Conservation (phyloP, 2,113 vertebrate species). For the rat (Rattus norvegicus) region DNA sequence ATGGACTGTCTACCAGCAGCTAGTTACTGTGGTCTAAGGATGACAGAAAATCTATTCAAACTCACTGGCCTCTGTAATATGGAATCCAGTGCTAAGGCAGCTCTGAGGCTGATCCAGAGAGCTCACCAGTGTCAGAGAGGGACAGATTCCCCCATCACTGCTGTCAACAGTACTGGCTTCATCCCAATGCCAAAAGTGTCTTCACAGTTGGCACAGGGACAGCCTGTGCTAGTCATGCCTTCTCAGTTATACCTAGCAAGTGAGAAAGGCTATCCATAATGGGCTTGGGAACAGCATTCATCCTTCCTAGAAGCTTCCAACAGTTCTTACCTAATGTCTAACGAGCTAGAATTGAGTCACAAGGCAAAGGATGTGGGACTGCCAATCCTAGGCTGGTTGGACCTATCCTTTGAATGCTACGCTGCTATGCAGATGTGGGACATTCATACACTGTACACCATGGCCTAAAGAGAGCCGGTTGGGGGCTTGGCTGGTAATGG, state of each 20-base stretch:
- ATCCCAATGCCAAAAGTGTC: not conserved
- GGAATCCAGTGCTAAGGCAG: not conserved
- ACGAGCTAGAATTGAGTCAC: not conserved
- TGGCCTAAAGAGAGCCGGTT: not conserved
- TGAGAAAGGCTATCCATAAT: not conserved
- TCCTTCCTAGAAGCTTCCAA: slow-evolving; percentile 27
- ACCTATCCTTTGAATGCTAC: not conserved
- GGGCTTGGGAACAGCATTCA: not conserved
- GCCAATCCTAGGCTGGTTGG: not conserved
- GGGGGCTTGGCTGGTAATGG: not conserved
- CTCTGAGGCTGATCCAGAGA: not conserved
- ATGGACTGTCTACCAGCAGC: no score
- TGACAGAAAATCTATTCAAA: not conserved
- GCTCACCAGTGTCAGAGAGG: not conserved
- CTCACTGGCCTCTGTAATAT: not conserved
- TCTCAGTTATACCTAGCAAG: not conserved
- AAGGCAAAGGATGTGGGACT: not conserved
- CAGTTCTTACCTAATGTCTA: not conserved
- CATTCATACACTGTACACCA: not conserved
- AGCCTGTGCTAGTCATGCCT: not conserved
- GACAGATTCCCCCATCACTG: not conserved
- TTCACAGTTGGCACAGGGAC: not conserved
- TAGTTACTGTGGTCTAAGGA: not conserved
- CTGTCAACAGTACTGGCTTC: not conserved
- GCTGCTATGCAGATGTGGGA: not conserved